Conservation (phyloP, 2,797 vertebrate genomes). For the Numenius phaeopus region DNA sequence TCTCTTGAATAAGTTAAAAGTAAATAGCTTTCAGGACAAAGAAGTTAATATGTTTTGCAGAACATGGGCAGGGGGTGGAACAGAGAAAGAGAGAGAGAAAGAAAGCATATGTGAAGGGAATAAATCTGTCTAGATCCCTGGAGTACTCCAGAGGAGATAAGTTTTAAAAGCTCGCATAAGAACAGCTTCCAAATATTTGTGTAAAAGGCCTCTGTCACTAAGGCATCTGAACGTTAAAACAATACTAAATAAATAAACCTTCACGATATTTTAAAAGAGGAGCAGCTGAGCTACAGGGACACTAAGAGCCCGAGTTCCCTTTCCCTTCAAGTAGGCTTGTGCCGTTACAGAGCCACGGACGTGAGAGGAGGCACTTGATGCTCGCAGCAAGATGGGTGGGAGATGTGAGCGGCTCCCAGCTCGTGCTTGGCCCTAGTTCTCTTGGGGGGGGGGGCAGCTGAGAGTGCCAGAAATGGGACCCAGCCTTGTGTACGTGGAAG, state of each 20-base stretch:
- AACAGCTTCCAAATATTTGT: conserved; percentile 18
- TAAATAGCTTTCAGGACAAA: conserved; percentile 27
- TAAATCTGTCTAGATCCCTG: conserved; percentile 56
- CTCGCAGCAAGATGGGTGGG: not conserved
- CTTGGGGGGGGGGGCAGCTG: not conserved
- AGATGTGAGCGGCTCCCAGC: not conserved
- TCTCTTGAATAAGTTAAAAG: conserved; percentile 27
- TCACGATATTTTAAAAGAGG: not conserved
- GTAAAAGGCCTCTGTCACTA: conserved; percentile 7
- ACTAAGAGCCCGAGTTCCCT: not conserved
- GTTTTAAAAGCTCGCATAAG: conserved; percentile 14
- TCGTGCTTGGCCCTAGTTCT: not conserved
- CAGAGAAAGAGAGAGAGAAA: conserved; percentile 1
- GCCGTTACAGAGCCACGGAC: not conserved
- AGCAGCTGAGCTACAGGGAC: not conserved
- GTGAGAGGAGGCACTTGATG: not conserved
- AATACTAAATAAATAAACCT: not conserved
- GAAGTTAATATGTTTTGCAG: conserved; percentile 55
- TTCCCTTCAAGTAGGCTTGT: not conserved
- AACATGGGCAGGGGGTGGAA: not conserved
- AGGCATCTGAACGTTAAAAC: not conserved
- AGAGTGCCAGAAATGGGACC: not conserved
- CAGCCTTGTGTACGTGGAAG: not conserved
- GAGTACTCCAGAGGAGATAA: conserved; percentile 21
- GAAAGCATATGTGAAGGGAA: conserved; percentile 49